Conservation (phyloP, 2,113 vertebrate genomes). For the Ailurus styani region DNA sequence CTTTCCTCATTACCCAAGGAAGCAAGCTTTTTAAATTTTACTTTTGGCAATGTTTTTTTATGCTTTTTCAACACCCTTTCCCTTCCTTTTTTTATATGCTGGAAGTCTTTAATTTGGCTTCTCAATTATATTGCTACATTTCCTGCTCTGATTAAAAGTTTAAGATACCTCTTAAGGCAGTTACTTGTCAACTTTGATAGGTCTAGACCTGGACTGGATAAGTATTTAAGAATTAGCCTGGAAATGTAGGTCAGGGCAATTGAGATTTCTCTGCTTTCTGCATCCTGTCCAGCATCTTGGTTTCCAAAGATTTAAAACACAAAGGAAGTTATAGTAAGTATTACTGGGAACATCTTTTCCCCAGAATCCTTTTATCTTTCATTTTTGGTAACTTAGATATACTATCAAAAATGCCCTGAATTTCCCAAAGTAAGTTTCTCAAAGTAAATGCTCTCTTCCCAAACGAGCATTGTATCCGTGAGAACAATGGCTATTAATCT, state of each 20-base stretch:
- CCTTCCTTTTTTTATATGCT: neutral
- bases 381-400: neutral
- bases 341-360: neutral
- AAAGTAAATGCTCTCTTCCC: neutral
- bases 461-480: neutral
- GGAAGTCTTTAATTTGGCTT: neutral
- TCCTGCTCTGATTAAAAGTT: neutral
- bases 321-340: neutral
- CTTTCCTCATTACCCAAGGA: neutral
- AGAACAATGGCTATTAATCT: neutral
- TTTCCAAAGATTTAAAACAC: neutral
- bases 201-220: neutral
- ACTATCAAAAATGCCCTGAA: neutral
- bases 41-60: neutral
- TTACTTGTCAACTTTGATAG: neutral
- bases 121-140: neutral
- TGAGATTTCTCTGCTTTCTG: neutral
- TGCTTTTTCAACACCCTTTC: neutral
- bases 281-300: neutral
- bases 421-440: neutral
- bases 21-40: neutral
- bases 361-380: neutral
- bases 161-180: neutral
- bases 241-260: neutral
- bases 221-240: slow-evolving; percentile 7